Conservation (phyloP, 2,797 vertebrate species). For the Micrastur ruficollis region DNA sequence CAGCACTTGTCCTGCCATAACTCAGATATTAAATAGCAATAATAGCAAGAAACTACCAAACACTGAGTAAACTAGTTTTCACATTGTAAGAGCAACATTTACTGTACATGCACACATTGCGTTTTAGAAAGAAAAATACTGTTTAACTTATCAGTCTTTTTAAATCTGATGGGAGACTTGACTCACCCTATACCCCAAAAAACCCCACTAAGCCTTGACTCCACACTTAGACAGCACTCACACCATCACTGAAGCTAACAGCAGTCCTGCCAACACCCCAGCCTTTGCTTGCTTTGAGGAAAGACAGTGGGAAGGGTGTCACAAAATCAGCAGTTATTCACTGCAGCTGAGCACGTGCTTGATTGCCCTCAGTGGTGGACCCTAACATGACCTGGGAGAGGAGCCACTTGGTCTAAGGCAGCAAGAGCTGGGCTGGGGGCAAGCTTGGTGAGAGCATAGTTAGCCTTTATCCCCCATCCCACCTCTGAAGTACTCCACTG, state of each 20-base stretch:
- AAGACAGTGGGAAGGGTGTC: neutral
- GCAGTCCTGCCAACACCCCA: neutral
- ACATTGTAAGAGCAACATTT: neutral
- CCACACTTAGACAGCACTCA: neutral
- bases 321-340: neutral
- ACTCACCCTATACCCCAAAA: neutral
- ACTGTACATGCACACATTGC: rapidly evolving
- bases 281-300: neutral
- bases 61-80: neutral
- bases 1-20: neutral
- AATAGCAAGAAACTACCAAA: neutral
- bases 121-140: neutral
- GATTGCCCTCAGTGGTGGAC: neutral
- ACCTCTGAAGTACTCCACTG: neutral
- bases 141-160: neutral
- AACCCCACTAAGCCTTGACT: neutral
- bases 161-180: neutral
- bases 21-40: neutral
- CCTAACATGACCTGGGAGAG: neutral
- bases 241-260: too few species aligned
- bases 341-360: neutral
- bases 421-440: too few species aligned
- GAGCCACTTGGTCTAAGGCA: neutral
- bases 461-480: neutral
- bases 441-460: rapidly evolving